These are phyloP conservation scores for Patella caerulea DNA, from an alignment of 2,888 invertebrate genomes.

Conservation along the genomic window DNA sequence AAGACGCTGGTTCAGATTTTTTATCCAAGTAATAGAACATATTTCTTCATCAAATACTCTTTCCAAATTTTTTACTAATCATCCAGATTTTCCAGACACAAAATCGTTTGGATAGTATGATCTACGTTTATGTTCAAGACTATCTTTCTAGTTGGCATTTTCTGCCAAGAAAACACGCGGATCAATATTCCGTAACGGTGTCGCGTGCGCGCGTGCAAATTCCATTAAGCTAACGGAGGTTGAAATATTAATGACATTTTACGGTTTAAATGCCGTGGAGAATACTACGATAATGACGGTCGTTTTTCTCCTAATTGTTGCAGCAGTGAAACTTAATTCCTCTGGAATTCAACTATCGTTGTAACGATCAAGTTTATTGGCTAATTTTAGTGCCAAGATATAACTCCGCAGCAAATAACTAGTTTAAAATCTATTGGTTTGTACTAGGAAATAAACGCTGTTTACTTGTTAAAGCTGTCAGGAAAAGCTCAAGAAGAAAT, in stretches of 20 bases:
- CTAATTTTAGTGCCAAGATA: not conserved
- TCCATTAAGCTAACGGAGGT: not conserved
- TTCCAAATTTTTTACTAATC: too few relatives aligned
- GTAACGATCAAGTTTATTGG: constrained; percentile 12
- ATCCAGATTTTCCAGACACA: too few relatives aligned
- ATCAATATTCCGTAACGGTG: not conserved
- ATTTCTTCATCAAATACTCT: too few relatives aligned
- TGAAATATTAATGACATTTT: constrained; percentile 7
- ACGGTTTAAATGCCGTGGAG: not conserved
- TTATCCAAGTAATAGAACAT: too few relatives aligned
- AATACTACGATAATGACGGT: not conserved
- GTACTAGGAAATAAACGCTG: not conserved
- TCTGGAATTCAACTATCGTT: constrained; percentile 5
- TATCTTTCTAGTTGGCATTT: too few relatives aligned
- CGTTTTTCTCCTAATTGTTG: constrained; percentile 3
- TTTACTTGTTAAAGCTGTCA: not conserved
- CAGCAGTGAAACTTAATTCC: constrained; percentile 5
- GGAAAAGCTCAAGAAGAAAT: not conserved
- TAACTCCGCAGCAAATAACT: constrained; percentile 7
- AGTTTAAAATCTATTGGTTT: not conserved
- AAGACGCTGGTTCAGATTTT: too few relatives aligned
- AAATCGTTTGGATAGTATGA: too few relatives aligned
- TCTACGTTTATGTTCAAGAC: too few relatives aligned
- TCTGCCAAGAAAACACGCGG: too few relatives aligned
- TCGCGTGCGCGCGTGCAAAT: constrained; percentile 1